Percentiles rank a stretch among this genome's conserved stretches.
Conservation (phyloP, 1,140 invertebrate species). For the Stratiolaelaps scimitus region DNA sequence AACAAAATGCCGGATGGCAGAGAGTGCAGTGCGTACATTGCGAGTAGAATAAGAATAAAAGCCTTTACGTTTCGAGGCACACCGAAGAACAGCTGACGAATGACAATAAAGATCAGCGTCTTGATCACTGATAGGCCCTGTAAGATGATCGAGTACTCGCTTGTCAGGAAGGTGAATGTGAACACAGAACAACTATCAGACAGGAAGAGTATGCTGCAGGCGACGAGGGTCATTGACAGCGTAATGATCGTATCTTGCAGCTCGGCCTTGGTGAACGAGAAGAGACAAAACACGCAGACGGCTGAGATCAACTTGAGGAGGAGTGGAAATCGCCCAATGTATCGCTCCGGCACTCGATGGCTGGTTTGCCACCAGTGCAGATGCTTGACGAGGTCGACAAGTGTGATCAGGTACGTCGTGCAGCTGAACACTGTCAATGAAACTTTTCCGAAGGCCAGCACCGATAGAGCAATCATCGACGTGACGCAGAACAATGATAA, state of each 20-base stretch:
- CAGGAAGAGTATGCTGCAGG: slow-evolving; percentile 3
- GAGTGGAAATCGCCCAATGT: slow-evolving; percentile 17
- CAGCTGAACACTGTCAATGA: slow-evolving; percentile 22
- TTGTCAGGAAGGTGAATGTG: slow-evolving; percentile 17
- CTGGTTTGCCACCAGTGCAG: slow-evolving; percentile 6
- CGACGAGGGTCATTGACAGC: slow-evolving; percentile 23
- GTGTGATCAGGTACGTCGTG: slow-evolving; percentile 1
- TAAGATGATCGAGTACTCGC: slow-evolving; percentile 20
- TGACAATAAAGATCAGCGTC: background rate
- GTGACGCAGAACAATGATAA: background rate
- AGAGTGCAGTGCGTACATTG: slow-evolving; percentile 1
- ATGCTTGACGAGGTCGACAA: slow-evolving; percentile 16
- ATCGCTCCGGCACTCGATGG: background rate
- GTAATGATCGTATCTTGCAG: slow-evolving; percentile 20
- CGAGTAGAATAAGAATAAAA: background rate
- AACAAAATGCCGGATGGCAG: slow-evolving; percentile 1
- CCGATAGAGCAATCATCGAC: slow-evolving; percentile 13
- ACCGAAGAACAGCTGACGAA: background rate
- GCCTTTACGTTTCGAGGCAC: background rate
- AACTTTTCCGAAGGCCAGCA: background rate
- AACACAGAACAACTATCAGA: slow-evolving; percentile 1
- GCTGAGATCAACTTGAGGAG: slow-evolving; percentile 10
- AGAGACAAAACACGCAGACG: slow-evolving; percentile 7
- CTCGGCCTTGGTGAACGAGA: slow-evolving; percentile 14
- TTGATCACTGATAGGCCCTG: slow-evolving; percentile 15